A percentile compares a stretch with the other conserved stretches of the same genome.
Conservation (phyloP, 1,140 invertebrate genomes). For the Diabrotica undecimpunctata region DNA sequence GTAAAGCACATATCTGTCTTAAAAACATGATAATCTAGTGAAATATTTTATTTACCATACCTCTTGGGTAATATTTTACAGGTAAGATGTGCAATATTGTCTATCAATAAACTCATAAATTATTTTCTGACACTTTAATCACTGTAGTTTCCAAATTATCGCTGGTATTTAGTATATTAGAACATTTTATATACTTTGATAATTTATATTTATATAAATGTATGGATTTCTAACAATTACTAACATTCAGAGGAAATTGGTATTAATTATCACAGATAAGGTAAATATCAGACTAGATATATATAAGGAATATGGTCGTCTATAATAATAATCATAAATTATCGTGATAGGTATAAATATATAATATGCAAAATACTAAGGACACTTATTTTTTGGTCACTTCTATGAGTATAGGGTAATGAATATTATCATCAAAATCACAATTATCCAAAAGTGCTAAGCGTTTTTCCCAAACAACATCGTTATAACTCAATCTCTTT, state of each 20-base stretch:
- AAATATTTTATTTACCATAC: too few relatives aligned
- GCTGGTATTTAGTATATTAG: too few relatives aligned
- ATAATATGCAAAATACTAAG: conserved; percentile 35
- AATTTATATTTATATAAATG: not conserved
- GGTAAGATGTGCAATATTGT: too few relatives aligned
- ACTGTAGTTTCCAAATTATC: too few relatives aligned
- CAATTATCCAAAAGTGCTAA: conserved; percentile 56
- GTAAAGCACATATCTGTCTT: too few relatives aligned
- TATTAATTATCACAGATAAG: conserved; percentile 48
- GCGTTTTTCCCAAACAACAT: conserved; percentile 64
- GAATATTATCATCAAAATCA: conserved; percentile 64
- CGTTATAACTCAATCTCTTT: conserved; percentile 59
- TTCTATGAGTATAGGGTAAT: conserved; percentile 64
- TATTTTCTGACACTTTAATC: too few relatives aligned
- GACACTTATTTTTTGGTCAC: conserved; percentile 52
- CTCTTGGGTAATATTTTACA: too few relatives aligned
- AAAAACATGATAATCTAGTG: too few relatives aligned
- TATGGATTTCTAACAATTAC: not conserved
- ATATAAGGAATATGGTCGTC: conserved; percentile 28
- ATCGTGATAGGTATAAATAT: conserved; percentile 9
- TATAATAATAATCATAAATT: conserved; percentile 6
- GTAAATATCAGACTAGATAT: conserved; percentile 44
- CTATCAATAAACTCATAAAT: too few relatives aligned
- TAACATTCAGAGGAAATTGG: conserved; percentile 41
- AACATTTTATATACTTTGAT: too few relatives aligned